These are phyloP conservation scores for Crossocerus cetratus DNA, from an alignment of 2,888 invertebrate genomes.

Conservation along the genomic window DNA sequence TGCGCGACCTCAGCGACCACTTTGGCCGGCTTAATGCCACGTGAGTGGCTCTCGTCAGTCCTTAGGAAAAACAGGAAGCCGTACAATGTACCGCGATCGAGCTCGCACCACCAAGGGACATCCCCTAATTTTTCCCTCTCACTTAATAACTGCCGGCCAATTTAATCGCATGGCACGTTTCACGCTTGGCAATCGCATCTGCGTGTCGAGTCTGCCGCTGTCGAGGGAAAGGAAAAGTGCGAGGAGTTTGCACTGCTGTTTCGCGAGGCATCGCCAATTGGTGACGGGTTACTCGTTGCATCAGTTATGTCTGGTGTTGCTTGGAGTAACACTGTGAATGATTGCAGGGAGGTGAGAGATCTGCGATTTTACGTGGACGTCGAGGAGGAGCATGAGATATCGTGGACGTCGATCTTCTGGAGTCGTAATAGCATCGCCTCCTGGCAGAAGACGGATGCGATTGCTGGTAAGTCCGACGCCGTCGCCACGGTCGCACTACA, in stretches of 20 bases:
- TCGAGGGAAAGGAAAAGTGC: not conserved
- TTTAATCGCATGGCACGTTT: not conserved
- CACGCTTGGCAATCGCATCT: not conserved
- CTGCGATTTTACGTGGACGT: slow-evolving; percentile 56
- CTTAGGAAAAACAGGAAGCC: slow-evolving; percentile 31
- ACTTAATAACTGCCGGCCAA: not conserved
- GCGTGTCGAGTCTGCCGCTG: not conserved
- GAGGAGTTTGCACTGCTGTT: not conserved
- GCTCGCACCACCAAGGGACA: slow-evolving; percentile 61
- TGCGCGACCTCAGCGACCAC: not conserved
- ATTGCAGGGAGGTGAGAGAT: slow-evolving; percentile 60
- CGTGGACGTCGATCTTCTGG: slow-evolving; percentile 67
- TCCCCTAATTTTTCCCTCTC: slow-evolving; percentile 14
- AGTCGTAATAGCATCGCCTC: slow-evolving; percentile 44
- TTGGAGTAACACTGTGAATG: not conserved
- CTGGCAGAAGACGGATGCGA: slow-evolving; percentile 57
- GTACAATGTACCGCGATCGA: slow-evolving; percentile 68
- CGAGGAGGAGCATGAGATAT: slow-evolving; percentile 41
- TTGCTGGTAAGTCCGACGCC: slow-evolving; percentile 43
- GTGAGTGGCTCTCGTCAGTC: slow-evolving; percentile 4
- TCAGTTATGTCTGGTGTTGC: not conserved
- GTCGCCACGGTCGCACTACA: slow-evolving; percentile 65
- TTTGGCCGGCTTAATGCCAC: slow-evolving; percentile 6
- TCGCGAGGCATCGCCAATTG: not conserved
- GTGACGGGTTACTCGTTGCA: not conserved